phyloP scores from a whole-genome alignment of 2,888 invertebrate species.

The Nomada ruficornis region DNA sequence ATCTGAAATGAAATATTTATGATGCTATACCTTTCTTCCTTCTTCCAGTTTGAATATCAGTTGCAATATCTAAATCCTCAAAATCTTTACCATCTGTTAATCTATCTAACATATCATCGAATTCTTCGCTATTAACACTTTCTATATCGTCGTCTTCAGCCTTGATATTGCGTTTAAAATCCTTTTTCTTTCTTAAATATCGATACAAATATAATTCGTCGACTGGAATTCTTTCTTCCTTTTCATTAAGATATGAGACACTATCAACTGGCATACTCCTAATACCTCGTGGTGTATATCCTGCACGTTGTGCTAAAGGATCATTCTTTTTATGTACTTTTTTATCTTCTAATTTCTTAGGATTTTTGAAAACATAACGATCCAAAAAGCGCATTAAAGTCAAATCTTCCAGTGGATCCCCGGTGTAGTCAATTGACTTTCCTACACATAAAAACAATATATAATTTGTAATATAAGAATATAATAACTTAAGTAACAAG shows the following conservation, averaged over 20 bases:
- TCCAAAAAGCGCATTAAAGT: slow-evolving; percentile 96
- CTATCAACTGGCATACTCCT: slow-evolving; percentile 91
- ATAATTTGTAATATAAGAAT: neutral
- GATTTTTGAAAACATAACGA: slow-evolving; percentile 97
- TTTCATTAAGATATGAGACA: slow-evolving; percentile 88
- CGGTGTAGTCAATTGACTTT: slow-evolving; percentile 92
- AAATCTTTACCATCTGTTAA: slow-evolving; percentile 77
- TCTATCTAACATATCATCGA: slow-evolving; percentile 85
- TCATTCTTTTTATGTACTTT: slow-evolving; percentile 86
- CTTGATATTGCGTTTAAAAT: slow-evolving; percentile 72
- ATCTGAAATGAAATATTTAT: neutral
- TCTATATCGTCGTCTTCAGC: slow-evolving; percentile 83
- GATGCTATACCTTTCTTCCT: slow-evolving; percentile 77
- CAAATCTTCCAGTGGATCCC: slow-evolving; percentile 97
- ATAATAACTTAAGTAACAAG: slow-evolving; percentile 46
- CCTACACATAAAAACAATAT: slow-evolving; percentile 83
- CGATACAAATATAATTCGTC: slow-evolving; percentile 95
- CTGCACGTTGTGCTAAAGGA: slow-evolving; percentile 88
- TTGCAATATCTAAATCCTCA: slow-evolving; percentile 87
- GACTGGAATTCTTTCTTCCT: slow-evolving; percentile 91
- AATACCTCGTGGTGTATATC: slow-evolving; percentile 89
- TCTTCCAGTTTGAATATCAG: slow-evolving; percentile 81
- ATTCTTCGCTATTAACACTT: slow-evolving; percentile 85
- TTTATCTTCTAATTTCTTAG: slow-evolving; percentile 87
- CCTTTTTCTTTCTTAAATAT: slow-evolving; percentile 82